Evolutionary conservation across 2,888 invertebrate genomes (phyloP).

Genomic region (Leucania comma): DNA sequence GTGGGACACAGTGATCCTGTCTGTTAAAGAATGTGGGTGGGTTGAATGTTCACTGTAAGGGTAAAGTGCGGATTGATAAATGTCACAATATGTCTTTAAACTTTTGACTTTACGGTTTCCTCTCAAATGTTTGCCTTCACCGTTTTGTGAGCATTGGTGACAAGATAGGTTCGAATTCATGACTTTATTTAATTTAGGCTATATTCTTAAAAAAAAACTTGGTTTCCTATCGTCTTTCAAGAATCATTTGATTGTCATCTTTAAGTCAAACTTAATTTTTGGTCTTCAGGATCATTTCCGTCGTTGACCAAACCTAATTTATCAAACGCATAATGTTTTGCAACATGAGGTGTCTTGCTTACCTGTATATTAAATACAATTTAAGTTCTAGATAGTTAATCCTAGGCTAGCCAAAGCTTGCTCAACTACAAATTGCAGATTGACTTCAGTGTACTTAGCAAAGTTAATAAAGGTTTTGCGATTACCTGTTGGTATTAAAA

Average conservation of each 20-base stretch:
- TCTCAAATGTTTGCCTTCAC: too few relatives aligned
- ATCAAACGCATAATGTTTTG: too few relatives aligned
- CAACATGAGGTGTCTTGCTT: too few relatives aligned
- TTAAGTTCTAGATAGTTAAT: neutral
- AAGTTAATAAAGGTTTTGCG: constrained; percentile 28
- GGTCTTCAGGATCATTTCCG: neutral
- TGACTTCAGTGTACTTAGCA: constrained; percentile 1
- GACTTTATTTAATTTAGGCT: too few relatives aligned
- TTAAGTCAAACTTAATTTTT: neutral
- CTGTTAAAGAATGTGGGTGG: neutral
- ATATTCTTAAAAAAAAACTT: too few relatives aligned
- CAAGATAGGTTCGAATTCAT: neutral
- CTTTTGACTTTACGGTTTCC: neutral
- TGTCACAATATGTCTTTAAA: neutral
- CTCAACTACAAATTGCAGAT: constrained; percentile 34
- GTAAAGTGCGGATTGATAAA: neutral
- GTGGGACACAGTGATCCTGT: neutral
- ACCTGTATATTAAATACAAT: neutral
- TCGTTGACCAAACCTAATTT: neutral
- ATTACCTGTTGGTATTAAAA: constrained; percentile 1
- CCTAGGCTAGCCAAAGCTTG: neutral
- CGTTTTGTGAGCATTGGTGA: neutral
- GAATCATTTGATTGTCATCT: neutral
- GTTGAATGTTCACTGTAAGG: neutral
- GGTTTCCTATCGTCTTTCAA: neutral